Percentiles rank a stretch among this genome's conserved stretches.
These are phyloP conservation scores for Sus cebifrons DNA, from an alignment of 2,797 vertebrate genomes.

Conservation along the genomic window DNA sequence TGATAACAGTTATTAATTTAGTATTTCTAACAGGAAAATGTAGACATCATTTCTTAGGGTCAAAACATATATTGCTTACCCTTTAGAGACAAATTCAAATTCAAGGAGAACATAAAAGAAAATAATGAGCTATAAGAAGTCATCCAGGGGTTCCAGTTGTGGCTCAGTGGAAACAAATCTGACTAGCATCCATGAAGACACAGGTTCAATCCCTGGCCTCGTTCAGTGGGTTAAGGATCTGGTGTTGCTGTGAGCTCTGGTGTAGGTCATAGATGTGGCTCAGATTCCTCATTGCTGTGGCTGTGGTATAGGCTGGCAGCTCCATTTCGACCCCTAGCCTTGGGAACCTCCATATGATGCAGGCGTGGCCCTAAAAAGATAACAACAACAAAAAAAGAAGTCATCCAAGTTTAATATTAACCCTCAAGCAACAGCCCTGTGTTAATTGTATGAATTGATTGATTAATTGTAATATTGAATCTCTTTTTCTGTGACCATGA, in stretches of 20 bases:
- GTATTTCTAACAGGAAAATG: conserved; percentile 45
- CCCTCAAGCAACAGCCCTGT: neutral
- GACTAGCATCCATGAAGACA: too few species aligned
- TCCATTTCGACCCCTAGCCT: too few species aligned
- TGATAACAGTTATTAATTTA: conserved; percentile 5
- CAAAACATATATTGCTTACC: neutral
- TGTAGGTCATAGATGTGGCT: too few species aligned
- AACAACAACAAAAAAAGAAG: neutral
- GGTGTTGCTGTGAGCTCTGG: too few species aligned
- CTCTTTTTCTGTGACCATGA: conserved; percentile 6
- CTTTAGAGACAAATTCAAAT: conserved; percentile 50
- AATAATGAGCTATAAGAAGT: conserved; percentile 23
- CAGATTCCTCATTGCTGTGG: too few species aligned
- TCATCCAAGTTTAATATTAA: conserved; percentile 40
- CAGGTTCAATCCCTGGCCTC: too few species aligned
- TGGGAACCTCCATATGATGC: too few species aligned
- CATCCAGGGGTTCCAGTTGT: neutral
- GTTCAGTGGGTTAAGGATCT: too few species aligned
- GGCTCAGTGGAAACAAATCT: too few species aligned
- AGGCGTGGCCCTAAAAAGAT: too few species aligned
- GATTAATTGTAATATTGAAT: neutral
- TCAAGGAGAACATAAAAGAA: conserved; percentile 26
- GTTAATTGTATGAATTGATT: conserved; percentile 51
- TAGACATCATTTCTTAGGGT: conserved; percentile 18
- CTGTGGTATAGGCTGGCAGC: too few species aligned